Percentiles rank a stretch among this genome's conserved stretches.
These are phyloP conservation scores for Caenorhabditis sp. DNA, from an alignment of 2,888 invertebrate species.

Conservation along the genomic window DNA sequence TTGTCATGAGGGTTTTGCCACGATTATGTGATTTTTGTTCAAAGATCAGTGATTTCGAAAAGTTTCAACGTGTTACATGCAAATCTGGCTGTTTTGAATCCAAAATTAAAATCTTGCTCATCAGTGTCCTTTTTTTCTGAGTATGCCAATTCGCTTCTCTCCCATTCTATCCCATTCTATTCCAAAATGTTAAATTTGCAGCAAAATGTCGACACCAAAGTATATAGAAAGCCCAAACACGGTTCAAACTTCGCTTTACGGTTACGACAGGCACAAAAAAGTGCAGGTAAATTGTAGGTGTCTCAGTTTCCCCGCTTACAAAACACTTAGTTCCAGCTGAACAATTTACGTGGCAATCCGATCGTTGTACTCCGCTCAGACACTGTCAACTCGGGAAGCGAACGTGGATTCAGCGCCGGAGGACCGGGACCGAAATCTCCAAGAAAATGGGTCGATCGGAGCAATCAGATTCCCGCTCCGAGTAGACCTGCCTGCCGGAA, in stretches of 20 bases:
- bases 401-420: background rate
- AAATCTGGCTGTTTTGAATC: no score
- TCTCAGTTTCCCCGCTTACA: background rate
- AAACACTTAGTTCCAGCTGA: slow-evolving; percentile 45
- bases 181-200: no score
- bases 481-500: background rate
- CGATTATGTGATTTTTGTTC: background rate
- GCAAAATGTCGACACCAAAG: slow-evolving; percentile 38
- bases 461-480: slow-evolving; percentile 26
- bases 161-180: background rate
- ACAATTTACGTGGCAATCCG: slow-evolving; percentile 46
- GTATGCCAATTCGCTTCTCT: background rate
- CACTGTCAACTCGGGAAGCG: background rate
- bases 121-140: no score
- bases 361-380: slow-evolving; percentile 45
- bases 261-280: slow-evolving; percentile 47
- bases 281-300: slow-evolving; percentile 37
- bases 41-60: background rate
- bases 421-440: slow-evolving; percentile 5
- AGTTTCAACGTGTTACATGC: background rate
- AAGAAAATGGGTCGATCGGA: slow-evolving; percentile 36
- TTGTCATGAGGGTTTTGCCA: background rate
- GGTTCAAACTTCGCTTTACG: slow-evolving; percentile 56
- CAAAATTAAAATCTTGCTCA: no score
- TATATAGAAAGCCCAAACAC: slow-evolving; percentile 34